Percentiles rank a stretch among this genome's conserved stretches.
phyloP scores from a whole-genome alignment of 1,140 invertebrate species.

The Drosophila persimilis region DNA sequence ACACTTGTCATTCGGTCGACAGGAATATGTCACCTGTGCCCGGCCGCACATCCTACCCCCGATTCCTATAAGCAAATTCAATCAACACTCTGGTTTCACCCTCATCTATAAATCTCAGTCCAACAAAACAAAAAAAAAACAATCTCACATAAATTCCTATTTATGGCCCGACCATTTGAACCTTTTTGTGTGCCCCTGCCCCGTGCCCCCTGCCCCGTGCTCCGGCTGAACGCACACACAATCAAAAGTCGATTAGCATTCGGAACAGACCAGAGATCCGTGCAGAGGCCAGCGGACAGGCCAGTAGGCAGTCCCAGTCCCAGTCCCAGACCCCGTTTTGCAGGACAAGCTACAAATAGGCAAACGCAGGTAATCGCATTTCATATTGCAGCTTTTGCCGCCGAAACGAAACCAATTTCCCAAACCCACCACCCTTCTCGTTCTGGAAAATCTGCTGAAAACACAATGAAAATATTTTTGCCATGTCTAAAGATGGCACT shows the following conservation, averaged over 20 bases:
- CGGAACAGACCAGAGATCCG: constrained; percentile 29
- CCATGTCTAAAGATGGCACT: constrained; percentile 25
- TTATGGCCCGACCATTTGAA: constrained; percentile 70
- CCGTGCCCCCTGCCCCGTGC: constrained; percentile 5
- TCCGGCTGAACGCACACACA: constrained; percentile 42
- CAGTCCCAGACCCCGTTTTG: constrained; percentile 5
- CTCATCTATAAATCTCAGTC: constrained; percentile 56
- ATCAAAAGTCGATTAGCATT: constrained; percentile 80
- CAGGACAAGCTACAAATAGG: constrained; percentile 73
- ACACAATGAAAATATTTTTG: constrained; percentile 81
- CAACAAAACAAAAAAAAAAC: constrained; percentile 22
- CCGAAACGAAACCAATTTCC: constrained; percentile 61
- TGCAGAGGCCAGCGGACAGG: constrained; percentile 21
- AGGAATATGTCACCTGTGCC: constrained; percentile 75
- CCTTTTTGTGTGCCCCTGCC: constrained; percentile 58
- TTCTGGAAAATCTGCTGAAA: constrained; percentile 76
- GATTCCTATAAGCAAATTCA: constrained; percentile 54
- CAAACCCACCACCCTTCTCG: constrained; percentile 26
- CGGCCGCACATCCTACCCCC: constrained; percentile 7
- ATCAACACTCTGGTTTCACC: constrained; percentile 48
- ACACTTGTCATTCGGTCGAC: constrained; percentile 65
- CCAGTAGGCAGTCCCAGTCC: not conserved
- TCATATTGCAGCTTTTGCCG: constrained; percentile 38
- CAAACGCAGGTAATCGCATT: constrained; percentile 81
- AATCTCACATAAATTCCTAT: constrained; percentile 70